Evolutionary conservation across 2,888 invertebrate genomes (phyloP).

Genomic region (Thalpophila matura): DNA sequence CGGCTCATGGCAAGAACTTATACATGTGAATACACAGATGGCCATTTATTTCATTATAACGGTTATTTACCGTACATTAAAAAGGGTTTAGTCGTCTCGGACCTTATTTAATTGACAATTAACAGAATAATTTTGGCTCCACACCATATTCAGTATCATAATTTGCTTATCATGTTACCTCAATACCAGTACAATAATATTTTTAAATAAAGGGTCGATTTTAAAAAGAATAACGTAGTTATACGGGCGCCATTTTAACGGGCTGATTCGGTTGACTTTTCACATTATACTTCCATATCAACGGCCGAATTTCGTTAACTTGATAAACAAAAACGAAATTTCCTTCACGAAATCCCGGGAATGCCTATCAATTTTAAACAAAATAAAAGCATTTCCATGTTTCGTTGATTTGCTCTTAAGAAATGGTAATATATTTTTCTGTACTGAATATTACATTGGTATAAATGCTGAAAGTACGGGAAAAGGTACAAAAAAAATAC

Average conservation of each 20-base stretch:
- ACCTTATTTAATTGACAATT: neutral
- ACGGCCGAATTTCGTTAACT: slow-evolving; percentile 11
- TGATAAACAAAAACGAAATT: slow-evolving; percentile 30
- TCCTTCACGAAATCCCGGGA: slow-evolving; percentile 22
- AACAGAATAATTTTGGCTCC: neutral
- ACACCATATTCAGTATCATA: slow-evolving; percentile 1
- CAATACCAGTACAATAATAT: too few relatives aligned
- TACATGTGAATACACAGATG: too few relatives aligned
- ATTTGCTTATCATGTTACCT: neutral
- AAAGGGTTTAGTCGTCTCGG: neutral
- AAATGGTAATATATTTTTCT: slow-evolving; percentile 55
- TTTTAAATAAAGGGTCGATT: slow-evolving; percentile 11
- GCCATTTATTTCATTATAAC: neutral
- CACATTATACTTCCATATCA: slow-evolving; percentile 20
- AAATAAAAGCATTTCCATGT: slow-evolving; percentile 62
- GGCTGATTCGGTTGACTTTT: slow-evolving; percentile 27
- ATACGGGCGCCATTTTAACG: neutral
- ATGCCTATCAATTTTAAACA: slow-evolving; percentile 54
- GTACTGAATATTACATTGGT: slow-evolving; percentile 55
- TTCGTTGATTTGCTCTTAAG: slow-evolving; percentile 50
- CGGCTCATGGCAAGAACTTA: too few relatives aligned
- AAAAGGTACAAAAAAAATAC: slow-evolving; percentile 23
- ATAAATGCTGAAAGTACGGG: slow-evolving; percentile 27
- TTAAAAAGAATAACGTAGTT: slow-evolving; percentile 12
- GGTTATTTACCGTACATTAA: too few relatives aligned